Percentiles rank a stretch among this genome's conserved stretches.
These are phyloP conservation scores for Graptemys geographica DNA, from an alignment of 2,797 vertebrate genomes.

Conservation along the genomic window DNA sequence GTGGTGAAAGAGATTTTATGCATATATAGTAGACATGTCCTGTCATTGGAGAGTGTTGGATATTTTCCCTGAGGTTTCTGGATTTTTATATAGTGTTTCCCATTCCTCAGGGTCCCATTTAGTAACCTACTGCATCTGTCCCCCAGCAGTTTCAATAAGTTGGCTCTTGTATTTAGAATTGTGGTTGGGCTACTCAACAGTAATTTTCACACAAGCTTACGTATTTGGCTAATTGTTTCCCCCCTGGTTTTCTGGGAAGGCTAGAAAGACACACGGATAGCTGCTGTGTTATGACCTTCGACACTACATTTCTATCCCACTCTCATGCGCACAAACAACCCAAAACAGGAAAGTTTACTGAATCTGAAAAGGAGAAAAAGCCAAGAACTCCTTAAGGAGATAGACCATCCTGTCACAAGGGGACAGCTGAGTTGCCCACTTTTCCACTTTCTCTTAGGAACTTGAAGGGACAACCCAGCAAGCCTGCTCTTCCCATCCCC, in stretches of 20 bases:
- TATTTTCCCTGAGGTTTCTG: neutral
- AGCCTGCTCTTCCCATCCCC: neutral
- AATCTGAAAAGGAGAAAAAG: neutral
- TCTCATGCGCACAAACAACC: neutral
- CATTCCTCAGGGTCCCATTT: neutral
- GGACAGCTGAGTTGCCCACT: neutral
- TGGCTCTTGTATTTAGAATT: neutral
- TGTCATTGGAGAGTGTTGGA: too few relatives aligned
- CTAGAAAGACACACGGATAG: rapidly evolving
- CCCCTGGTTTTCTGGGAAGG: neutral
- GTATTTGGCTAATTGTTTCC: neutral
- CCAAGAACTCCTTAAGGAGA: neutral
- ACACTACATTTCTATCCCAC: neutral
- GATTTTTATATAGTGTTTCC: neutral
- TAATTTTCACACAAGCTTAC: constrained; percentile 42
- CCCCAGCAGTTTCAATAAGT: neutral
- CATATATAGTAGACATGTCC: rapidly evolving
- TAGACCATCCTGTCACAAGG: neutral
- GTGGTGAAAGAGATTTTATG: neutral
- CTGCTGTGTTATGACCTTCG: neutral
- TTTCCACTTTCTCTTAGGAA: neutral
- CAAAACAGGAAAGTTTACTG: neutral
- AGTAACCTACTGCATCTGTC: constrained; percentile 19
- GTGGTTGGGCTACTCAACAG: constrained; percentile 11
- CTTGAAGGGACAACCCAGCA: neutral